Conservation (phyloP, 2,797 vertebrate genomes). For the Antennarius maculatus region DNA sequence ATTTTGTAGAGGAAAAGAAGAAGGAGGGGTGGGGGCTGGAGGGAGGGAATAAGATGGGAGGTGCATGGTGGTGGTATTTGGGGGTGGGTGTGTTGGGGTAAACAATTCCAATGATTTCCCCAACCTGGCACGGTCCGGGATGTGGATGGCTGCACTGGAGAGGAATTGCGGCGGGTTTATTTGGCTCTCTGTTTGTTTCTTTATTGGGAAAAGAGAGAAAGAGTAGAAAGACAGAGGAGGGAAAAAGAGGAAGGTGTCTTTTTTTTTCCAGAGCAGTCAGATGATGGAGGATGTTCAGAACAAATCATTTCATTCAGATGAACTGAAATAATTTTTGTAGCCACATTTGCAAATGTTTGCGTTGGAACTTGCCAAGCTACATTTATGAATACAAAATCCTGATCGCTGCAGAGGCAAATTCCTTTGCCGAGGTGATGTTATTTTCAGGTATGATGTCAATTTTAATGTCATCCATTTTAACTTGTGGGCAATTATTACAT, state of each 20-base stretch:
- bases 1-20: conserved; percentile 81
- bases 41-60: conserved; percentile 59
- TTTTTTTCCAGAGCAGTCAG: conserved; percentile 58
- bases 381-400: conserved; percentile 42
- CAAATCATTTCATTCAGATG: conserved; percentile 74
- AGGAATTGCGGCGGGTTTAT: conserved; percentile 76
- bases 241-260: conserved; percentile 46
- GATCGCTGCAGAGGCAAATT: conserved; percentile 42
- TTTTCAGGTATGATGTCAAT: conserved; percentile 60
- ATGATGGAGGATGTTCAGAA: conserved; percentile 67
- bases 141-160: conserved; percentile 81
- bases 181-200: conserved; percentile 78
- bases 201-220: conserved; percentile 66
- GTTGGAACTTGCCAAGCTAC: conserved; percentile 35
- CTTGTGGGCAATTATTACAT: conserved; percentile 45
- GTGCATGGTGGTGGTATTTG: conserved; percentile 33
- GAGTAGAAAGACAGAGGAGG: conserved; percentile 17
- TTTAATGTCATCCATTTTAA: conserved; percentile 64
- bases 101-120: conserved; percentile 82
- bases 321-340: conserved; percentile 57
- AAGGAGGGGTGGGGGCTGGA: conserved; percentile 25
- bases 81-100: conserved; percentile 40
- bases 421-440: conserved; percentile 58
- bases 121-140: conserved; percentile 78
- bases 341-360: conserved; percentile 68